Evolutionary conservation across 2,113 vertebrate genomes (phyloP).

Genomic region (Cynopterus brachyotis): DNA sequence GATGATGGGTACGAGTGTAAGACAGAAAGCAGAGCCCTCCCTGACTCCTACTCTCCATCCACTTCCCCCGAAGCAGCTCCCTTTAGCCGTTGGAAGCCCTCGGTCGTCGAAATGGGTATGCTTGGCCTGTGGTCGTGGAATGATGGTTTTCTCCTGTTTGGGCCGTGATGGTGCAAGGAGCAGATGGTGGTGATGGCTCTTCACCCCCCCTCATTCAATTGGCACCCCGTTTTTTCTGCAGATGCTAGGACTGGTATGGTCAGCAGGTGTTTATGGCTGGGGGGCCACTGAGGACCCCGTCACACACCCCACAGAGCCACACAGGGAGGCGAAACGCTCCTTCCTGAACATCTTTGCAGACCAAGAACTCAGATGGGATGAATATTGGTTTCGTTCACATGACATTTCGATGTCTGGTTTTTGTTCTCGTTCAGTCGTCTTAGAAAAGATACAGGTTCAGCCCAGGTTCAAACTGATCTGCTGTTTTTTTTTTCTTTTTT

Average conservation of each 20-base stretch:
- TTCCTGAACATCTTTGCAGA: background rate
- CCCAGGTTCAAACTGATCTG: slow-evolving; percentile 15
- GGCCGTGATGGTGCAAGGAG: background rate
- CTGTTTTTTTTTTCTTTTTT: background rate
- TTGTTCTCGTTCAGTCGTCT: slow-evolving; percentile 14
- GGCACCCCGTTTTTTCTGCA: background rate
- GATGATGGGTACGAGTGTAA: accelerated
- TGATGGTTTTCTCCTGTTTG: background rate
- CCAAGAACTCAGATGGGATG: background rate
- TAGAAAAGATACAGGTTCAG: slow-evolving; percentile 50
- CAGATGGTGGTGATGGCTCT: accelerated
- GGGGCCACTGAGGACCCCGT: background rate
- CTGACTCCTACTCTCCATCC: background rate
- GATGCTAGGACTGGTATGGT: background rate
- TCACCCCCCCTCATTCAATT: accelerated
- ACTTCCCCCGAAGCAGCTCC: background rate
- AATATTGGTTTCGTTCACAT: background rate
- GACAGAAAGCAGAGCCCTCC: background rate
- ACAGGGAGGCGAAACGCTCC: background rate
- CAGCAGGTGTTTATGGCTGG: background rate
- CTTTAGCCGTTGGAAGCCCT: background rate
- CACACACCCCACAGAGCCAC: too few species aligned
- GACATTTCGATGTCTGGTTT: background rate
- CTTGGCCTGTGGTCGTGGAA: background rate
- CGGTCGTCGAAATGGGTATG: background rate